Evolutionary conservation across 1,140 invertebrate species (phyloP).

Genomic region (Sinella curviseta): DNA sequence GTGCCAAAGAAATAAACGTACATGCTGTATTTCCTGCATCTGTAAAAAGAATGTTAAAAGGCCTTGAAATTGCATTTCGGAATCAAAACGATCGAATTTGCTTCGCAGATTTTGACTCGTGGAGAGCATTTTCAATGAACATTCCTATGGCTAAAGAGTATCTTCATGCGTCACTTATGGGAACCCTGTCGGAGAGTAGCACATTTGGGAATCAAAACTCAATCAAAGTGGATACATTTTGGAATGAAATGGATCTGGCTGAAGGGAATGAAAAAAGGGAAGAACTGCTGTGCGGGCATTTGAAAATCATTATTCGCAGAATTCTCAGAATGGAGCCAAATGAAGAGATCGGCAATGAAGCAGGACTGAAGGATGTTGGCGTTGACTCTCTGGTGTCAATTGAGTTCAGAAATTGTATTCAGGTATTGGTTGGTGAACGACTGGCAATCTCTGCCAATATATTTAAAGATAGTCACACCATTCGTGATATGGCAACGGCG

Average conservation of each 20-base stretch:
- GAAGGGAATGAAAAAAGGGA: not conserved
- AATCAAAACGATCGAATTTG: not conserved
- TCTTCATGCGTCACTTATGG: not conserved
- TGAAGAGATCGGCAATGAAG: not conserved
- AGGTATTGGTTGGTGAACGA: not conserved
- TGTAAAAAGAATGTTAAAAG: not conserved
- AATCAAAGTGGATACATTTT: not conserved
- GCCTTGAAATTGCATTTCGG: not conserved
- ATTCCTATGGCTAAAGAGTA: not conserved
- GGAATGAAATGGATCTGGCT: not conserved
- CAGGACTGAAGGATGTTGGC: not conserved
- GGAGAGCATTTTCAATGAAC: not conserved
- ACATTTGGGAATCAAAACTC: not conserved
- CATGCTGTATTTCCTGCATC: not conserved
- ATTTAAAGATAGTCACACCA: conserved; percentile 1
- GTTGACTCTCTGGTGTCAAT: not conserved
- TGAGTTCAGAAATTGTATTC: not conserved
- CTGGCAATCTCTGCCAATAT: not conserved
- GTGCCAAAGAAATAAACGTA: not conserved
- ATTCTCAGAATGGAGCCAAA: not conserved
- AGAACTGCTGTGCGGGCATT: not conserved
- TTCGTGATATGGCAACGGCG: not conserved
- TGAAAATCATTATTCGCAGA: not conserved
- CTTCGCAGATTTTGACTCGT: not conserved
- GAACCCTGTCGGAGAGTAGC: too few species aligned